A percentile compares a stretch with the other conserved stretches of the same genome.
phyloP scores from a whole-genome alignment of 2,888 invertebrate species.

The Cosmia trapezina region DNA sequence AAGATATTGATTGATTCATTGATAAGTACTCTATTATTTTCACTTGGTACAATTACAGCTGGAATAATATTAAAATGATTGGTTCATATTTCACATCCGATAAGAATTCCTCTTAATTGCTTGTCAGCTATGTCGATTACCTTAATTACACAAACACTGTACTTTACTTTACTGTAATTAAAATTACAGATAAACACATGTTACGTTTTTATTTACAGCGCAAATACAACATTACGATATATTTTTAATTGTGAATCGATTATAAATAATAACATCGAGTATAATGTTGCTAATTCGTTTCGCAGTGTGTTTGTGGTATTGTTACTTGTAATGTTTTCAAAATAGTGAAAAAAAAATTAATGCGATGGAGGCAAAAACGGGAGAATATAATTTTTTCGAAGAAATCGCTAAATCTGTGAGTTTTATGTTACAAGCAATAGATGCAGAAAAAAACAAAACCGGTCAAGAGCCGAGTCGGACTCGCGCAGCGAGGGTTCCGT shows the following conservation, averaged over 20 bases:
- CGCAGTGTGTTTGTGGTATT: background rate
- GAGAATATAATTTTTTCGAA: constrained; percentile 25
- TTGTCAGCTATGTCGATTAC: constrained; percentile 34
- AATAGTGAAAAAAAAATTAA: background rate
- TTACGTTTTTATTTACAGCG: constrained; percentile 22
- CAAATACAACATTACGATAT: constrained; percentile 4
- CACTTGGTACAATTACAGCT: background rate
- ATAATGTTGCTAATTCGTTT: background rate
- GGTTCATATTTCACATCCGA: constrained; percentile 36
- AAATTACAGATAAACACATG: constrained; percentile 26
- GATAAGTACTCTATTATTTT: background rate
- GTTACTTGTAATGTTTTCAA: background rate
- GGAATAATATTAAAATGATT: constrained; percentile 17
- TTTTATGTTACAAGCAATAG: background rate
- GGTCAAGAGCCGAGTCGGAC: too few relatives aligned
- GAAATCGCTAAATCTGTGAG: constrained; percentile 30
- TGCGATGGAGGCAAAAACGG: background rate
- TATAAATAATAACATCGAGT: constrained; percentile 1
- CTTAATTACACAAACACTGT: background rate
- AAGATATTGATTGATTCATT: too few relatives aligned
- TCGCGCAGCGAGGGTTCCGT: too few relatives aligned
- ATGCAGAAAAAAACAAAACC: background rate
- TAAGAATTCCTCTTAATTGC: constrained; percentile 42
- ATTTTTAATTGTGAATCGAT: constrained; percentile 29
- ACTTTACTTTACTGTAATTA: too few relatives aligned